A percentile compares a stretch with the other conserved stretches of the same genome.
These are phyloP conservation scores for Hedychridium roseum DNA, from an alignment of 2,888 invertebrate species.

Conservation along the genomic window DNA sequence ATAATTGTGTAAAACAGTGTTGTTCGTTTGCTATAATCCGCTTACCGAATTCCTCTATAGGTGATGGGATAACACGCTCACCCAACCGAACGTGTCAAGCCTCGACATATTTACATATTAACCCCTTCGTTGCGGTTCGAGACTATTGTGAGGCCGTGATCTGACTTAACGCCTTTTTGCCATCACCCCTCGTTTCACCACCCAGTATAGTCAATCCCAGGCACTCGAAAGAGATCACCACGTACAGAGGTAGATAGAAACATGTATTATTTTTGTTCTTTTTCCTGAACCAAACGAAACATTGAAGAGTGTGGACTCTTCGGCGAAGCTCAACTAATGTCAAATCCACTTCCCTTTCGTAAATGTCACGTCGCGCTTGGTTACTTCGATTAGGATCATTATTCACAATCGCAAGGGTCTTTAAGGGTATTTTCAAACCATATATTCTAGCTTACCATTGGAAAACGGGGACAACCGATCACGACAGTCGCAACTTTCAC, in stretches of 20 bases:
- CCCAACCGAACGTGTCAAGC: too few relatives aligned
- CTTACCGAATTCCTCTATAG: too few relatives aligned
- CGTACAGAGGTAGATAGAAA: constrained; percentile 18
- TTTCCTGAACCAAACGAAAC: constrained; percentile 8
- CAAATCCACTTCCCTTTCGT: constrained; percentile 14
- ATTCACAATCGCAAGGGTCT: too few relatives aligned
- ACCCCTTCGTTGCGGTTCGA: constrained; percentile 41
- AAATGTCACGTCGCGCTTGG: constrained; percentile 15
- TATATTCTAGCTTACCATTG: too few relatives aligned
- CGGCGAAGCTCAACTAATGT: constrained; percentile 2
- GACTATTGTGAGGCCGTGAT: constrained; percentile 48
- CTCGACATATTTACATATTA: constrained; percentile 60
- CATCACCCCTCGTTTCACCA: constrained; percentile 23
- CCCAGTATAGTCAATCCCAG: constrained; percentile 15
- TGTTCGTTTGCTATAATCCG: too few relatives aligned
- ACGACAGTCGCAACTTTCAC: too few relatives aligned
- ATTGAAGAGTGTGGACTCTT: constrained; percentile 13
- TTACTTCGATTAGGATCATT: too few relatives aligned
- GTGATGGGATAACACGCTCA: too few relatives aligned
- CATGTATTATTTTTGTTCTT: constrained; percentile 21
- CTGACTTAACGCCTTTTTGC: constrained; percentile 61
- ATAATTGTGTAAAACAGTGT: too few relatives aligned
- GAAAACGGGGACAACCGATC: too few relatives aligned
- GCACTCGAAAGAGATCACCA: constrained; percentile 8
- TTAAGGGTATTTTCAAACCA: too few relatives aligned